These are phyloP conservation scores for Disparrhopalites patrizii DNA, from an alignment of 2,888 invertebrate genomes.

Conservation along the genomic window DNA sequence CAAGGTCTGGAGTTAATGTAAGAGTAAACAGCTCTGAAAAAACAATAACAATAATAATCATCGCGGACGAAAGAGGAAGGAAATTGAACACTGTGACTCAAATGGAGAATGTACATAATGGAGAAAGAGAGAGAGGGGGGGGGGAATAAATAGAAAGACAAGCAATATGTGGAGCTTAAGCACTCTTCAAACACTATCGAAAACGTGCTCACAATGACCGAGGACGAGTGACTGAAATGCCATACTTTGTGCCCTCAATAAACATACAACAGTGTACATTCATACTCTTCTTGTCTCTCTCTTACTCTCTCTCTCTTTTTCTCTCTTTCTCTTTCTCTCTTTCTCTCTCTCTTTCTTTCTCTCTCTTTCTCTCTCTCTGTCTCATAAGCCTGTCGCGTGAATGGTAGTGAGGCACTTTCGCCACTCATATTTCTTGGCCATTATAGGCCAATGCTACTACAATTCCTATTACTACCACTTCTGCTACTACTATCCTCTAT, in stretches of 20 bases:
- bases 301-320: not conserved
- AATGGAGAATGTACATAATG: too few species aligned
- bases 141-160: not conserved
- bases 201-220: too few species aligned
- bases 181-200: too few species aligned
- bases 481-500: too few species aligned
- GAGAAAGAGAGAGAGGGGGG: slow-evolving; percentile 4
- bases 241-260: not conserved
- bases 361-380: not conserved
- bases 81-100: too few species aligned
- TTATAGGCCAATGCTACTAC: too few species aligned
- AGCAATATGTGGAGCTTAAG: not conserved
- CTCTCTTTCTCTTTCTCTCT: slow-evolving; percentile 24
- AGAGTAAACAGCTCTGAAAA: too few species aligned
- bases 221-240: too few species aligned
- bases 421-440: too few species aligned
- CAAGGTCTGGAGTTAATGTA: not conserved
- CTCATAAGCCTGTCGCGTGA: not conserved
- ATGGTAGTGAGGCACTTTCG: not conserved
- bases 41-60: too few species aligned
- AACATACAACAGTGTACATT: not conserved
- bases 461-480: too few species aligned
- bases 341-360: slow-evolving; percentile 12
- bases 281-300: not conserved
- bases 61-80: too few species aligned